Evolutionary conservation across 2,113 vertebrate species (phyloP).

Genomic region (Gavia stellata): DNA sequence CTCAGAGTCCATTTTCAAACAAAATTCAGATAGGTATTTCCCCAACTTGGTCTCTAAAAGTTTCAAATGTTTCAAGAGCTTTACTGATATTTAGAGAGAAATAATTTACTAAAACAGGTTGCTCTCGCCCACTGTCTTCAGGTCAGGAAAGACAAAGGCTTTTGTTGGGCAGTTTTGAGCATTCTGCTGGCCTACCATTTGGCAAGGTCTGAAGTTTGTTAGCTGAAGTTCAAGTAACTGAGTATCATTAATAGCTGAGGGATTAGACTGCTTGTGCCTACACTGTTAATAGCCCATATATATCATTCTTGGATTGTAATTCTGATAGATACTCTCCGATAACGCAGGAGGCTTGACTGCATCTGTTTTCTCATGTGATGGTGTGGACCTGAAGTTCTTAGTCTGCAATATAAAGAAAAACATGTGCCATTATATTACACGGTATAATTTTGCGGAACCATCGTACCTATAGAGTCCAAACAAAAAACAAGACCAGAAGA

Average conservation of each 20-base stretch:
- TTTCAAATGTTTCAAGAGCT: neutral
- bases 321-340: neutral
- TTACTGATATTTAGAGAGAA: neutral
- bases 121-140: neutral
- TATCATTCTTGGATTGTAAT: neutral
- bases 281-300: neutral
- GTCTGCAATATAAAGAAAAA: neutral
- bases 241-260: neutral
- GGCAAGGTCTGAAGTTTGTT: neutral
- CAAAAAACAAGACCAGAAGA: neutral
- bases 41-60: neutral
- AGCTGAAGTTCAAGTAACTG: neutral
- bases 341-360: neutral
- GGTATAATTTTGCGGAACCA: neutral
- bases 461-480: neutral
- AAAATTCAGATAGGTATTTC: neutral
- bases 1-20: neutral
- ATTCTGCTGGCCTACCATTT: neutral
- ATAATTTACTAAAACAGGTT: neutral
- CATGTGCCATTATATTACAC: neutral
- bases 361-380: accelerated
- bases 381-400: neutral
- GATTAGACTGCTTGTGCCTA: neutral
- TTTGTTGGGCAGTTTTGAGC: neutral
- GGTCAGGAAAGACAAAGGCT: neutral